phyloP scores from a whole-genome alignment of 1,140 invertebrate species.

The Drosophila lacteicornis region DNA sequence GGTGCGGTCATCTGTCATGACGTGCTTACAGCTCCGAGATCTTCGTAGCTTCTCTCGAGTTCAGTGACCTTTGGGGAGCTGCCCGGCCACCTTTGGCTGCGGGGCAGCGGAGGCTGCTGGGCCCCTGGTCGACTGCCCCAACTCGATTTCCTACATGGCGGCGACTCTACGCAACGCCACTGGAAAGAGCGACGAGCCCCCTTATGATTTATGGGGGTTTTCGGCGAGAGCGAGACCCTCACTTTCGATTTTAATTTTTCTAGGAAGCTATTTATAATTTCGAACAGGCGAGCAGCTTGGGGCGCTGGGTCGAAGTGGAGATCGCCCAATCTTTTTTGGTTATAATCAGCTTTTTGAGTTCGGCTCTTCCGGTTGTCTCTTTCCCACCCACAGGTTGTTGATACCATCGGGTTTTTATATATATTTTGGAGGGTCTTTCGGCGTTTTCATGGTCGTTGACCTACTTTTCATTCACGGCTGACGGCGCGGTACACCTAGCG shows the following conservation, averaged over 20 bases:
- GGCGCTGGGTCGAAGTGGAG: constrained; percentile 21
- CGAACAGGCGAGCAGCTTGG: constrained; percentile 65
- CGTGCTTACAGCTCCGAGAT: constrained; percentile 9
- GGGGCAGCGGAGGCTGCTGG: constrained; percentile 45
- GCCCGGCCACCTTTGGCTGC: constrained; percentile 27
- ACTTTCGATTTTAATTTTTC: constrained; percentile 79
- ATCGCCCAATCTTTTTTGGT: constrained; percentile 28
- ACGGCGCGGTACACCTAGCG: constrained; percentile 1
- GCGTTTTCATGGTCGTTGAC: constrained; percentile 45
- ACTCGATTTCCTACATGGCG: constrained; percentile 69
- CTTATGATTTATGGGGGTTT: constrained; percentile 70
- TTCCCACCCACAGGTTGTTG: constrained; percentile 16
- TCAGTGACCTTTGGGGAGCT: constrained; percentile 37
- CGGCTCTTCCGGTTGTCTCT: constrained; percentile 40
- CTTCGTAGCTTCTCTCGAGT: constrained; percentile 24
- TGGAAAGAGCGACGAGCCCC: constrained; percentile 14
- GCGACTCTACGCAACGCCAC: constrained; percentile 11
- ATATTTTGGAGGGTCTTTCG: constrained; percentile 28
- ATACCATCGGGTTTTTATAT: constrained; percentile 10
- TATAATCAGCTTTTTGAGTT: constrained; percentile 29
- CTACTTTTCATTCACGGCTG: constrained; percentile 31
- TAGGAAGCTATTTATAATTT: constrained; percentile 80
- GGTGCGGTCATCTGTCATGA: constrained; percentile 6
- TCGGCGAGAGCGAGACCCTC: constrained; percentile 24
- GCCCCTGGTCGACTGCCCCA: constrained; percentile 54